A percentile compares a stretch with the other conserved stretches of the same genome.
Conservation (phyloP, 2,797 vertebrate genomes). For the Aphelocoma californica region DNA sequence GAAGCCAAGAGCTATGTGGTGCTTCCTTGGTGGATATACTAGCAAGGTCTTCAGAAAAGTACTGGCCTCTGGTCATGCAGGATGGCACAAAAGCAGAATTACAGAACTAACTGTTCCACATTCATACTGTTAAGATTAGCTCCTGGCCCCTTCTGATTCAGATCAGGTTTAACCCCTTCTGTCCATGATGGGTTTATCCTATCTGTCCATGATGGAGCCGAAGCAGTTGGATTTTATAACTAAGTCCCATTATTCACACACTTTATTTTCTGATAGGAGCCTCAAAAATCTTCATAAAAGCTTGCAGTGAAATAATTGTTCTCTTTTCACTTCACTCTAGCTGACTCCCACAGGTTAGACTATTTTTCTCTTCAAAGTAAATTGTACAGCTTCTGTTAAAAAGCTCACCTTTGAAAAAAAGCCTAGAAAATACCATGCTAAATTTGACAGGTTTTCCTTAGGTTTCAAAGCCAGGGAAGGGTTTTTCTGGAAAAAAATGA, state of each 20-base stretch:
- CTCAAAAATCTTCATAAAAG: slow-evolving; percentile 3
- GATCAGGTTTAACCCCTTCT: not conserved
- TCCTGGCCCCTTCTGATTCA: not conserved
- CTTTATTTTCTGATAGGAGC: not conserved
- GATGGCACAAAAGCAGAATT: not conserved
- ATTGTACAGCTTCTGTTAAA: slow-evolving; percentile 1
- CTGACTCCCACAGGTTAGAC: slow-evolving; percentile 19
- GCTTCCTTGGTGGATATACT: not conserved
- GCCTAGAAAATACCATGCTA: not conserved
- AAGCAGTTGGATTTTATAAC: not conserved
- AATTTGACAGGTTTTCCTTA: slow-evolving; percentile 12
- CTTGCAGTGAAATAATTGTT: slow-evolving; percentile 3
- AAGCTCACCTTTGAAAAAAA: not conserved
- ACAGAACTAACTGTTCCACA: not conserved
- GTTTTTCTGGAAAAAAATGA: not conserved
- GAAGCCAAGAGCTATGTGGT: not conserved
- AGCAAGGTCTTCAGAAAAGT: not conserved
- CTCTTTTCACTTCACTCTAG: slow-evolving; percentile 20
- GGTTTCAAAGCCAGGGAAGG: not conserved
- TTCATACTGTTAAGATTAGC: not conserved
- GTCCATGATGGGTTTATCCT: not conserved
- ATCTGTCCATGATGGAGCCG: not conserved
- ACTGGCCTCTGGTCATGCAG: not conserved
- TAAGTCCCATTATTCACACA: not conserved
- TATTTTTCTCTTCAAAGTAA: not conserved